Conservation (phyloP, 2,797 vertebrate species). For the Gymnoscopelus microlampas region DNA sequence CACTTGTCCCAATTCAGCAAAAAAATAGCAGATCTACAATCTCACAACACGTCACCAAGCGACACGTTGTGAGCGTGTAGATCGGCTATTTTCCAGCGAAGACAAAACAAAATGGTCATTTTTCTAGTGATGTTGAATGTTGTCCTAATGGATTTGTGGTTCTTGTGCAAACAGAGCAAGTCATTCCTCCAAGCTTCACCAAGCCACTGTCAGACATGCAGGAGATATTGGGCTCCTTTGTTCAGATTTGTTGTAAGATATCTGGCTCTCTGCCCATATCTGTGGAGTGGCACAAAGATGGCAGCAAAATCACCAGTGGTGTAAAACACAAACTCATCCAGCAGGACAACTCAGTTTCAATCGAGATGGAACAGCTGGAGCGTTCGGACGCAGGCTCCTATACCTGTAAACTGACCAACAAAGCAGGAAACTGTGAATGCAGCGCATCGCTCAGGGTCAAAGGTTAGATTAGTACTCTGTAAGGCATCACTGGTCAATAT, state of each 20-base stretch:
- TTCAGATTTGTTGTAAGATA: slow-evolving; percentile 93
- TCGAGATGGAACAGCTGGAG: slow-evolving; percentile 91
- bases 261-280: slow-evolving; percentile 93
- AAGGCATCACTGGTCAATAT: slow-evolving; percentile 33
- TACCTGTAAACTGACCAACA: slow-evolving; percentile 90
- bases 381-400: slow-evolving; percentile 90
- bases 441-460: slow-evolving; percentile 83
- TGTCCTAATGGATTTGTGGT: slow-evolving; percentile 26
- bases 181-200: slow-evolving; percentile 93
- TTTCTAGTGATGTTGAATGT: neutral
- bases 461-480: slow-evolving; percentile 72
- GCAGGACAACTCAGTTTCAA: slow-evolving; percentile 88
- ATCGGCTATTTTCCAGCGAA: too few relatives aligned
- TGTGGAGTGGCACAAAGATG: slow-evolving; percentile 96
- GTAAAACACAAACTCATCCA: slow-evolving; percentile 91
- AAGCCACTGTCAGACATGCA: slow-evolving; percentile 93
- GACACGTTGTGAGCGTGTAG: too few relatives aligned
- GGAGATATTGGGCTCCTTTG: slow-evolving; percentile 88
- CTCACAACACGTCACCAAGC: too few relatives aligned
- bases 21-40: too few relatives aligned
- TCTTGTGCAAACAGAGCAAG: slow-evolving; percentile 87
- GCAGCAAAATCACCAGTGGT: slow-evolving; percentile 87
- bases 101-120: slow-evolving; percentile 3
- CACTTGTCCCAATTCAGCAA: too few relatives aligned
- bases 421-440: slow-evolving; percentile 91